Evolutionary conservation across 2,888 invertebrate genomes (phyloP), one percentile per base, ranked within the genome.

Genomic region (Sclerodermus sp.): DNA sequence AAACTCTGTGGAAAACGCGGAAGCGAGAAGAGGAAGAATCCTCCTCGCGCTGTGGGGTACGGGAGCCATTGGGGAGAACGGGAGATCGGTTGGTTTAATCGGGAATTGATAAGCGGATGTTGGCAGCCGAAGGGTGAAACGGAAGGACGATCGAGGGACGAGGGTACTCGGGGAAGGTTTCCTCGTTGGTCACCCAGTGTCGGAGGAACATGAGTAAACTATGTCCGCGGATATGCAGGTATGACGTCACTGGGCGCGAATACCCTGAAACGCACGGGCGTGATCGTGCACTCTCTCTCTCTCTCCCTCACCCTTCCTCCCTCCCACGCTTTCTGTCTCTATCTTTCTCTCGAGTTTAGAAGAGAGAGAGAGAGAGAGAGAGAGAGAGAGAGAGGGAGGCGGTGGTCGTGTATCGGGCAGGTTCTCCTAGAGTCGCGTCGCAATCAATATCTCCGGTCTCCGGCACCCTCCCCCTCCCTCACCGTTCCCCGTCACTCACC

Each of bases 401-500:
- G 58, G 55, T 60, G 55, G 61, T 61, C 61, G 61, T 61, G 63
- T 64, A 64, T 64, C 63, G 63, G 63, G 57, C 59, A 64, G 59
- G 63, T 64, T 64, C 23, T 23, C 64, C 64, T 64, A 64, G 62
- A 64, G 65, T 57, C 64, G 64, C 56, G 62, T 64, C 62, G 64
- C 64, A 64, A 64, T 64, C 64, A 64, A 64, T 64, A 64, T 65
- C 64, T 65, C 65, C 55, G 64, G 60, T 62, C 62, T 47, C 55
- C 42, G 30, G 9, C 43, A 34, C 47, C 15, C 23, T 31, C 42
- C 14, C 42, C 41, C 42, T 15, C 47, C n/a, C 30, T 39, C 36
- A 8, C 17, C 34, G 46, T 57, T 53, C 66, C 66, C 70, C 70
- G 70, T 73, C 73, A 73, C 71, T 73, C 73, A 67, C 61, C 71